Base-by-base conservation (phyloP, 1,140 invertebrate species). In the Aphelenchoides fujianensis region DNA sequence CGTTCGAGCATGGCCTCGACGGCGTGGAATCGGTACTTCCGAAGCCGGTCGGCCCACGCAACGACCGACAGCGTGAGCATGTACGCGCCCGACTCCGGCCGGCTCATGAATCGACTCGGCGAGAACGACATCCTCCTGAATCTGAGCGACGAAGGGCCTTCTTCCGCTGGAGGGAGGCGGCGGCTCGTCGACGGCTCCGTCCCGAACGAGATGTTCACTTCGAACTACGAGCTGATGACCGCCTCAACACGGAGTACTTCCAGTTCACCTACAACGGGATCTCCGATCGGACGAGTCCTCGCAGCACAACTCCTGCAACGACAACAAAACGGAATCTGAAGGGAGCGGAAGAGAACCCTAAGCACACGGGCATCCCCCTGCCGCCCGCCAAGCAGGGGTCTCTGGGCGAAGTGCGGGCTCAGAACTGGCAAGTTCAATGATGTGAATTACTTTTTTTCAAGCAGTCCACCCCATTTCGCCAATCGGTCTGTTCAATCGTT, bases 1-100 rank as follows among this genome's bases (percentile, higher is more conserved):
- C 70, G 77, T n/a, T 79, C 77, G 7, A 71, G 68, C 28, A 73
- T 81, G 36, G 74, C 77, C 3, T 76, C 79, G 9, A 69, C 71
- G 2, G 76, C 77, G 3, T 72, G 74, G 57, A 79, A 79, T 59
- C 76, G 77, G 48, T 79, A 79, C 59, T 53, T 72, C 23, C 74
- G 59, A 19, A 76, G 68, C n/a, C 71, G 79, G 32, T 77, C 76
- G 28, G 54, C 55, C 1, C 79, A 82, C 59, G 79, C 72, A 7
- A 82, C 77, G 30, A 1, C 48, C 53, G 71, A 69, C 23, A 31
- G 34, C 34, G n/a, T n/a, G n/a, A n/a, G n/a, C n/a, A n/a, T 48
- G 23, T 69, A 2, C 35, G 68, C 64, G 2, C 27, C 34, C 59
- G 48, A 66, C 7, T 72, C 16, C 16, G 3, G 3, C 54, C 28